Conservation (phyloP, 1,140 invertebrate genomes). For the Asbolus verrucosus region DNA sequence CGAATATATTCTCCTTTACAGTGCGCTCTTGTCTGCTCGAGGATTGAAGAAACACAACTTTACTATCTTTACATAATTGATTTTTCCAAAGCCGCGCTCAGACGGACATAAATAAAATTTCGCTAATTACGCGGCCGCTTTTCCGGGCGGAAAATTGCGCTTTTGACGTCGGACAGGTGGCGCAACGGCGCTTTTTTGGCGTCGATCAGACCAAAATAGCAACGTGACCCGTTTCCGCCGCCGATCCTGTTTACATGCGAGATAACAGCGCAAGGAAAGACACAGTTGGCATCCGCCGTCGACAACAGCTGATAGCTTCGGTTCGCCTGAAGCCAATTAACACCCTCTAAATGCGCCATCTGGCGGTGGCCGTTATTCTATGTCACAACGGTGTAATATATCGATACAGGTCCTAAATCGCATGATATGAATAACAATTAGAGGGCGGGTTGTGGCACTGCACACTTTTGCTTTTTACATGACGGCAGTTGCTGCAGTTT, state of each 20-base stretch:
- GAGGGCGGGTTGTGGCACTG: no score
- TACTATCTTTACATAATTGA: background rate
- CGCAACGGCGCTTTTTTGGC: background rate
- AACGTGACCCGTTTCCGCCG: background rate
- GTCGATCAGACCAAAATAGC: background rate
- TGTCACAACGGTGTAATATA: no score
- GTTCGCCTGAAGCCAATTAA: conserved; percentile 30
- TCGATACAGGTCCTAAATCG: no score
- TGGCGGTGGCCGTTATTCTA: no score
- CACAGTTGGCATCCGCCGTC: conserved; percentile 17
- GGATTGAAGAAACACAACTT: background rate
- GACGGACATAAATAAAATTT: no score
- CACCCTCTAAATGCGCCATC: conserved; percentile 41
- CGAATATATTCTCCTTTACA: background rate
- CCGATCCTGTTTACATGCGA: background rate
- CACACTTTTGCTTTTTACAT: no score
- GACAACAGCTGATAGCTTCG: no score
- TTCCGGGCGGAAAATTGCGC: background rate
- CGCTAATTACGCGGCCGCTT: no score
- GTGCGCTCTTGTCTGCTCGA: background rate
- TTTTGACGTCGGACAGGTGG: background rate
- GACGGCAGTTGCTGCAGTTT: no score
- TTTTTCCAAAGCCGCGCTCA: no score
- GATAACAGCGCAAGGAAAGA: background rate
- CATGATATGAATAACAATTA: no score